A percentile compares a stretch with the other conserved stretches of the same genome.
These are phyloP conservation scores for Eurystomus glaucurus DNA, from an alignment of 2,797 vertebrate species.

Conservation along the genomic window DNA sequence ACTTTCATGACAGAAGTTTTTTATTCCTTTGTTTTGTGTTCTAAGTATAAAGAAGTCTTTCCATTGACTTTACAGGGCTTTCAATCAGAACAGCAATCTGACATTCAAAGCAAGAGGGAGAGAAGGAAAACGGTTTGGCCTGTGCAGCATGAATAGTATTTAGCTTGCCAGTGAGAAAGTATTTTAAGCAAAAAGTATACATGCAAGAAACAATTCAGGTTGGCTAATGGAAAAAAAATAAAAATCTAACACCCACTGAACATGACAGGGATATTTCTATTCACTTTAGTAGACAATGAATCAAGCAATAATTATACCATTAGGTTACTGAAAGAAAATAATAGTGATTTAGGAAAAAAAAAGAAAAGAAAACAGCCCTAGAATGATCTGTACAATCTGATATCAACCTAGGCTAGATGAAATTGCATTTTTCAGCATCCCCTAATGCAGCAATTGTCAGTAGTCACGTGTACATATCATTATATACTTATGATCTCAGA, in stretches of 20 bases:
- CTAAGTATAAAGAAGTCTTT: neutral
- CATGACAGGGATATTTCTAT: neutral
- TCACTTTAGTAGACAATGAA: slow-evolving; percentile 9
- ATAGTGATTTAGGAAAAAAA: neutral
- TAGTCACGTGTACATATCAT: neutral
- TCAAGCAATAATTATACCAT: slow-evolving; percentile 36
- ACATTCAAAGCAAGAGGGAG: neutral
- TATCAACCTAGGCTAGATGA: neutral
- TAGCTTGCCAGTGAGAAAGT: neutral
- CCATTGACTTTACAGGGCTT: neutral
- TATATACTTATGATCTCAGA: slow-evolving; percentile 21
- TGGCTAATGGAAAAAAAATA: neutral
- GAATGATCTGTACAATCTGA: neutral
- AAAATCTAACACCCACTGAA: neutral
- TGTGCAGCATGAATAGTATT: neutral
- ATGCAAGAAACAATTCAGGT: neutral
- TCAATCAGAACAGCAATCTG: neutral
- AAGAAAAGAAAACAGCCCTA: neutral
- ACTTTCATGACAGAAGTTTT: rapidly evolving
- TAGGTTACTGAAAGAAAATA: slow-evolving; percentile 47
- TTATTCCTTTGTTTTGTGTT: neutral
- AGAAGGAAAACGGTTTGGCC: neutral
- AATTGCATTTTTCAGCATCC: slow-evolving; percentile 36
- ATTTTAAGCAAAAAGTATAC: neutral
- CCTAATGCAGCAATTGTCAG: neutral